Base-by-base conservation (phyloP, 2,888 invertebrate genomes). In the Pseudoips prasinana region DNA sequence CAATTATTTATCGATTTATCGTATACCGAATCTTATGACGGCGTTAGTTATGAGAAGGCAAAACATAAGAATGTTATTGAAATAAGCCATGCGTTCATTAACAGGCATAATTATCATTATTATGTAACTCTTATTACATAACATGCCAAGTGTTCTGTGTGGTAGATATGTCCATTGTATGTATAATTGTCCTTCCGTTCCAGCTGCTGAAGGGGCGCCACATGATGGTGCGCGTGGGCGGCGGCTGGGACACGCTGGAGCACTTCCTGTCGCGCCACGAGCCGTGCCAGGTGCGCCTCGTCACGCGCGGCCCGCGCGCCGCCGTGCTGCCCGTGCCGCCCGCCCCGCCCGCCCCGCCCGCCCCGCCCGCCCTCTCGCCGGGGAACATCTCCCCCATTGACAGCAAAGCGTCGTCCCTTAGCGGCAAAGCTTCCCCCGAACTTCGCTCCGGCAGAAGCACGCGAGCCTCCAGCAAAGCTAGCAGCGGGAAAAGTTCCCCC, bases 201-300 rank as follows among this genome's bases (percentile, higher is more conserved):
- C 90, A 96, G 96, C 79, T 96, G 69, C 90, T 96, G 70, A 96
- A 96, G 78, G 96, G 95, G 29, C 92, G 94, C n/a, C 97, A 97
- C 90, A 96, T 96, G 92, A 97, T 97, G 97, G 97, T 97, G 36
- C 92, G 97, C 62, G 96, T 97, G 29, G 97, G 97, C 40, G 97
- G 97, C 50, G 96, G 96, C 47, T 97, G 97, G 97, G 96, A 96
- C 88, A 96, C 97, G 8, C 87, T 97, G 74, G 96, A 97, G 79
- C 96, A 97, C 89, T 97, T 96, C 90, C 91, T 97, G 71, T 92
- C 94, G 59, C 93, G 96, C 46, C 96, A 96, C 86, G 95, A 95
- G 79, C 96, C 96, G 24, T 94, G 95, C 81, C 94, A 95, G 92
- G 93, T 93, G 84, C 89, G 89, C 64, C 85, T 89, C 54, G 89